Evolutionary conservation across 1,140 invertebrate species (phyloP), one percentile per base, ranked within the genome.

Genomic region (Polypedilum pembai): DNA sequence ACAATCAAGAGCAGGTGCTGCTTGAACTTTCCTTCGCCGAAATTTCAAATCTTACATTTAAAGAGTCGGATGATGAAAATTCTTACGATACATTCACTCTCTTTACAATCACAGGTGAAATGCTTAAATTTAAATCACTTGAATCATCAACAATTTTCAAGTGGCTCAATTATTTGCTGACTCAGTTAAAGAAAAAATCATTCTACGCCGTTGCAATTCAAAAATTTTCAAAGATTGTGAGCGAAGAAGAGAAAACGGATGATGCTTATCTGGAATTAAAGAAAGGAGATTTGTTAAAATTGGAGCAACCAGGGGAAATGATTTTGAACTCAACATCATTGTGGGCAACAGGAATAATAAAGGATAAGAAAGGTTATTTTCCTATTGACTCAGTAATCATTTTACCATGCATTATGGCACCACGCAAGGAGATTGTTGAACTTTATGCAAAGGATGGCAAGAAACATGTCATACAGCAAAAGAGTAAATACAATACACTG

Each of bases 1-100:
- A 96, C 82, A 92, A 96, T 81, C 89, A 93, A 77, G 94, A 98
- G 83, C 91, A 94, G 83, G 93, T 97, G 76, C 84, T 97, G 8
- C 80, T 80, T 24, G 94, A 97, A 86, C 86, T 97, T 75, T 90
- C 90, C 20, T 98, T 92, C 83, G 87, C 92, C 12, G 94, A 96
- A 84, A 89, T 96, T 17, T 89, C 88, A 8, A 88, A 89, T 74
- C 90, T 94, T 5, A 86, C 87, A 3, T 88, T 86, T 77, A 87
- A 89, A 78, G 81, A 81, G 76, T 83, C 82, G 76, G 80, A 82
- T 77, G 79, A 82, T 24, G 82, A 84, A 7, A 81, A 81, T 77
- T 80, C 88, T 5, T 87, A 89, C 75, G 88, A 87, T 78, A 56
- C 45, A 56, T 88, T 96, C 76, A 91, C 89, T 7, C 82, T 97